Conservation (phyloP, 2,113 vertebrate genomes). For the Antennarius striatus region DNA sequence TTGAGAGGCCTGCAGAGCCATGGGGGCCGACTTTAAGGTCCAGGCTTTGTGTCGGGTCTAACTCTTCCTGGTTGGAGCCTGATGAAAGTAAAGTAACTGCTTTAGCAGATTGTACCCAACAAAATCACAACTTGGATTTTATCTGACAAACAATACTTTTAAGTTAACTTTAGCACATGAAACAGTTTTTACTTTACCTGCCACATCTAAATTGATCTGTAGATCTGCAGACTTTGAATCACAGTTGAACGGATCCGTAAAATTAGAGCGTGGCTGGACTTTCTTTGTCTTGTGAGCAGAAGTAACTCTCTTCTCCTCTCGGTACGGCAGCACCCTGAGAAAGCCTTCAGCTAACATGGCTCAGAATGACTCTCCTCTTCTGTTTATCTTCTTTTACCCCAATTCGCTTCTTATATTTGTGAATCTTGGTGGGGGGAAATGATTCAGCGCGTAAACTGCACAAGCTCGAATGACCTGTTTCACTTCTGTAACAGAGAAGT, state of each 20-base stretch:
- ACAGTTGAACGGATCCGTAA: slow-evolving; percentile 1
- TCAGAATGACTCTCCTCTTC: neutral
- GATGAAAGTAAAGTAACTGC: slow-evolving; percentile 15
- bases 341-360: slow-evolving; percentile 76
- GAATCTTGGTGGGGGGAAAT: neutral
- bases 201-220: slow-evolving; percentile 13
- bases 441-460: neutral
- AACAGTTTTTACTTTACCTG: slow-evolving; percentile 46
- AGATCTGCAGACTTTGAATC: neutral
- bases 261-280: slow-evolving; percentile 1
- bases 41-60: slow-evolving; percentile 2
- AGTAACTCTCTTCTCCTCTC: slow-evolving; percentile 48
- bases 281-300: slow-evolving; percentile 15
- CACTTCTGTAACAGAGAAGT: slow-evolving; percentile 67
- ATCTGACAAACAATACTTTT: neutral
- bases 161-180: neutral
- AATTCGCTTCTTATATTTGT: neutral
- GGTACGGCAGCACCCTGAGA: slow-evolving; percentile 63
- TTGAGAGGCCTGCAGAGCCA: slow-evolving; percentile 48
- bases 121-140: neutral
- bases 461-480: slow-evolving; percentile 42
- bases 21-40: slow-evolving; percentile 25
- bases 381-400: neutral
- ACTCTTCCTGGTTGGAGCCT: slow-evolving; percentile 39
- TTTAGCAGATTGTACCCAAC: too few species aligned